A percentile compares a stretch with the other conserved stretches of the same genome.
These are phyloP conservation scores for Orius insidiosus DNA, from an alignment of 1,140 invertebrate genomes.

Conservation along the genomic window DNA sequence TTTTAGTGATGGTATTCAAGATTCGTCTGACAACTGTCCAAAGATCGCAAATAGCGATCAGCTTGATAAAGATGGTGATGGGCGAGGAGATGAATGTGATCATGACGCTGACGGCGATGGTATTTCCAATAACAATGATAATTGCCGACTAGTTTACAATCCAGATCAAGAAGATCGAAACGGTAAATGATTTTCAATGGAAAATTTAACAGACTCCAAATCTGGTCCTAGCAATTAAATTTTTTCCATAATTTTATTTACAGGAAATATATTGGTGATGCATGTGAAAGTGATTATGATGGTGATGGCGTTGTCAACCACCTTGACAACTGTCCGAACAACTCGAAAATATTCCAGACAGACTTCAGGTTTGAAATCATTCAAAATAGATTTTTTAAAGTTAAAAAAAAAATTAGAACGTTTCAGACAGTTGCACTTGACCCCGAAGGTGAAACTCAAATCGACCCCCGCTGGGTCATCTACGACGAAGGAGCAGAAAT, in stretches of 20 bases:
- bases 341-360: constrained; percentile 77
- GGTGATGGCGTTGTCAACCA: constrained; percentile 63
- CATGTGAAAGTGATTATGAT: constrained; percentile 71
- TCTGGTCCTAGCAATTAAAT: not conserved
- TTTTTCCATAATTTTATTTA: constrained; percentile 15
- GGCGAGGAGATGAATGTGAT: constrained; percentile 61
- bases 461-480: constrained; percentile 89
- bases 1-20: constrained; percentile 50
- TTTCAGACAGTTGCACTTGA: constrained; percentile 83
- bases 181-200: constrained; percentile 29
- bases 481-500: constrained; percentile 91
- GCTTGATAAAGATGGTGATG: constrained; percentile 54
- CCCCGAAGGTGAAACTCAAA: constrained; percentile 81
- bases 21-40: constrained; percentile 58
- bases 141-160: constrained; percentile 66
- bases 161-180: constrained; percentile 57
- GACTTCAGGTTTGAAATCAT: constrained; percentile 54
- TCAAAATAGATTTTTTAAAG: no score
- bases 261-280: constrained; percentile 59
- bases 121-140: constrained; percentile 55
- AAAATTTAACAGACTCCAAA: not conserved
- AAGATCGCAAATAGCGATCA: constrained; percentile 57
- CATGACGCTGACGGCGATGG: constrained; percentile 68
- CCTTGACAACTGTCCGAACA: constrained; percentile 87
- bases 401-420: no score